Conservation (phyloP, 30 jellyfish, hydroid and myxozoan genomes). For the Aurelia coerulea region DNA sequence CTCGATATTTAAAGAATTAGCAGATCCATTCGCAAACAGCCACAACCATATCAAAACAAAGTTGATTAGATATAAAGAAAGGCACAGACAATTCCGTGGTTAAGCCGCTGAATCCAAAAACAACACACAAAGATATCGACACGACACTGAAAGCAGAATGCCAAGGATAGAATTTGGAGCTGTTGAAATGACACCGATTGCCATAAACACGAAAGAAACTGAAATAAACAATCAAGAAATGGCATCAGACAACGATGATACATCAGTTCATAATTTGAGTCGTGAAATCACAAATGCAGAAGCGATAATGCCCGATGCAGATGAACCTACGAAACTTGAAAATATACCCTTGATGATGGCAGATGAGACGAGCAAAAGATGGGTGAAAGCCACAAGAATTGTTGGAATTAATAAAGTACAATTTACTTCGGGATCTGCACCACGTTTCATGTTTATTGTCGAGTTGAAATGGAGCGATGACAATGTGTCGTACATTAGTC, state of each 20-base stretch:
- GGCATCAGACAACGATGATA: background rate
- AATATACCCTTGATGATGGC: background rate
- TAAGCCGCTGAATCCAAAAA: too few relatives aligned
- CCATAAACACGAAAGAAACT: background rate
- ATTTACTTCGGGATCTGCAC: constrained; percentile 40
- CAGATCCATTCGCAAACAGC: too few relatives aligned
- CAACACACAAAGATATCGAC: too few relatives aligned
- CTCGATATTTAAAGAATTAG: too few relatives aligned
- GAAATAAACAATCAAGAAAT: background rate
- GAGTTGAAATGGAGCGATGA: constrained; percentile 60
- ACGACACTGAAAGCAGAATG: background rate
- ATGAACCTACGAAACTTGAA: constrained; percentile 27
- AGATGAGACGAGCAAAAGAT: background rate
- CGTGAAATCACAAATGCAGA: background rate
- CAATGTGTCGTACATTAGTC: constrained; percentile 8
- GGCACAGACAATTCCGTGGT: too few relatives aligned
- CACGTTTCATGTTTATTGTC: constrained; percentile 62
- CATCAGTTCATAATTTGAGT: background rate
- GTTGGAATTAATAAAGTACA: constrained; percentile 43
- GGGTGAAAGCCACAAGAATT: background rate
- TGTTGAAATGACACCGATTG: constrained; percentile 28
- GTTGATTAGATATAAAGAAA: too few relatives aligned
- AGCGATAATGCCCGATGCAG: constrained; percentile 25
- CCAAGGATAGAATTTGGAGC: constrained; percentile 32
- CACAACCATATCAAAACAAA: too few relatives aligned